Base-by-base conservation (phyloP, 2,888 invertebrate genomes). In the Eudemis profundana region DNA sequence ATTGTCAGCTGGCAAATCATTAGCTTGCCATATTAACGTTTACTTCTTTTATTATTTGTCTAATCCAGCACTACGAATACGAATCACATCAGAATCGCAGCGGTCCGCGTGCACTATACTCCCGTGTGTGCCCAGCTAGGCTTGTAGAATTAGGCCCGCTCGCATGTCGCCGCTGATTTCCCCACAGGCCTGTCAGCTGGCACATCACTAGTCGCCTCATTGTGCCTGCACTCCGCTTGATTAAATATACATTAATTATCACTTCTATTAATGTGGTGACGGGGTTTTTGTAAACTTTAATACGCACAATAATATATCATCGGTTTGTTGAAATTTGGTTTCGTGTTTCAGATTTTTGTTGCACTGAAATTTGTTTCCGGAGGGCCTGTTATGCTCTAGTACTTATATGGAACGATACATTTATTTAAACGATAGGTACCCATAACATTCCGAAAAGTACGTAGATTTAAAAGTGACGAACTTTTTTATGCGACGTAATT, bases 131-230 rank as follows among this genome's bases (percentile, higher is more conserved):
- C 8, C 46, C 54, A 49, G 19, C 36, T 74, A 73, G 75, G 70
- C 72, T 44, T 77, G 76, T 75, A 73, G 77, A 78, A 76, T 82
- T 78, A 77, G 79, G 76, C 76, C 71, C 70, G 79, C 75, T 75
- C 76, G 77, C 78, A 77, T 78, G 82, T 74, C 74, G 76, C 71
- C 27, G 73, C 69, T 86, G 87, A 88, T 87, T 88, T 88, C 88
- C 87, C 87, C 61, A 68, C 73, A 81, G 87, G 71, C 82, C 72
- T 74, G 80, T 80, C 82, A 81, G 85, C 73, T 69, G 74, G 74
- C 77, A 80, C 79, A 78, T 74, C 78, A 77, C 76, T 81, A 78
- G 77, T 82, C 84, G 87, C 85, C 87, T 80, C 73, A 79, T 76
- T 77, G 60, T 51, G 46, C n/a, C 63, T 83, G 84, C 84, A 87